Evolutionary conservation across 2,113 vertebrate genomes (phyloP).

Genomic region (Oenanthe melanoleuca): DNA sequence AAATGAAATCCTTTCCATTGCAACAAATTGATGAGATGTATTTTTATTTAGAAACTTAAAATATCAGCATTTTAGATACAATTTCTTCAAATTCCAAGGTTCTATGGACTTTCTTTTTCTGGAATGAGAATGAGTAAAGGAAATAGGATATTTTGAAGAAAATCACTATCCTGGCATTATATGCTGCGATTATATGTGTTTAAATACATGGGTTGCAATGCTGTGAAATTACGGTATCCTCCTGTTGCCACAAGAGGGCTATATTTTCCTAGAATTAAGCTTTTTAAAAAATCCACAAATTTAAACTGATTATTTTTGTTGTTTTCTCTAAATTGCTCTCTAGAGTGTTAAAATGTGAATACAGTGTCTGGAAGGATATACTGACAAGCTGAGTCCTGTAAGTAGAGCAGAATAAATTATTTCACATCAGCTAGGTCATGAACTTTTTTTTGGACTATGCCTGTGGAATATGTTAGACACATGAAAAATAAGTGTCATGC

Average conservation of each 20-base stretch:
- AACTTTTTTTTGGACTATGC: background rate
- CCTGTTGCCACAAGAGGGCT: slow-evolving; percentile 68
- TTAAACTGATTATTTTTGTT: background rate
- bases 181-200: background rate
- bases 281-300: background rate
- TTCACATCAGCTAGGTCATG: background rate
- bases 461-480: background rate
- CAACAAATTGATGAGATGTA: background rate
- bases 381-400: background rate
- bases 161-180: background rate
- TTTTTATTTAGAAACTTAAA: background rate
- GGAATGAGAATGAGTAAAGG: background rate
- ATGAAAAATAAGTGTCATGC: background rate
- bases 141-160: background rate
- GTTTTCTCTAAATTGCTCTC: background rate
- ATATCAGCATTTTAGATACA: background rate
- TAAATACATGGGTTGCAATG: background rate
- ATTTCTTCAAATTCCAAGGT: background rate
- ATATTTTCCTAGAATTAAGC: slow-evolving; percentile 11
- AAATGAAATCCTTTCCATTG: background rate
- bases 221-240: background rate
- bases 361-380: background rate
- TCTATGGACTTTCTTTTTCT: background rate
- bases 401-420: background rate
- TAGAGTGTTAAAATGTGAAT: background rate